Evolutionary conservation across 2,797 vertebrate species (phyloP), one percentile per base, ranked within the genome.

Genomic region (Botia kubotai): DNA sequence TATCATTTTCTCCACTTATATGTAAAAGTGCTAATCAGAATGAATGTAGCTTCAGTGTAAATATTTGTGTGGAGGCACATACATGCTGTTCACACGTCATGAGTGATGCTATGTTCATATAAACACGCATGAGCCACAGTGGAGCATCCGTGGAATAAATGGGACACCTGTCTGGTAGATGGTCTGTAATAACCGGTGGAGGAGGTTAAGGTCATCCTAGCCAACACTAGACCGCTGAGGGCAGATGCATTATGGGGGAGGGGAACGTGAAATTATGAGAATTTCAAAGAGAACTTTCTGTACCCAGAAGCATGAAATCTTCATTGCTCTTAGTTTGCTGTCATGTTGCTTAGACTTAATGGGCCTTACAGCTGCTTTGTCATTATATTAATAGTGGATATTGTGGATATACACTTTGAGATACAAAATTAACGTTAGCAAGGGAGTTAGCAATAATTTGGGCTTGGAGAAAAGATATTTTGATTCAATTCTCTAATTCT

Each of bases 181-280:
- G 3, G 67, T 50, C 57, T 63, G 26, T 71, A 48, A 72, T 62
- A 62, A 62, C 58, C 10, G 5, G 46, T 23, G 19, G 29, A 62
- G 77, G 46, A 79, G 57, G 77, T 79, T 79, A 79, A 72, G 68
- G 68, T 79, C 46, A 79, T 63, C 57, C 72, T 79, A 65, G 57
- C 46, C 65, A 71, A 72, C 48, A 72, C 46, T 52, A 72, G n/a
- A 62, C 13, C 14, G 8, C 62, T 55, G 62, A 67, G 75, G n/a
- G 29, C 16, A 52, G 50, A 57, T 57, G 50, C 29, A 53, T 52
- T 63, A 63, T 39, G 0, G 46, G n/a, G 63, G 14, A 33, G 17
- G 57, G 29, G 23, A 29, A 50, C 17, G 39, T 50, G 21, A 69
- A 77, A 48, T 19, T 11, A 70, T 36, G 4, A 55, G 1, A 48